Evolutionary conservation across 1,140 invertebrate genomes (phyloP).

Genomic region (Chelonus insularis): DNA sequence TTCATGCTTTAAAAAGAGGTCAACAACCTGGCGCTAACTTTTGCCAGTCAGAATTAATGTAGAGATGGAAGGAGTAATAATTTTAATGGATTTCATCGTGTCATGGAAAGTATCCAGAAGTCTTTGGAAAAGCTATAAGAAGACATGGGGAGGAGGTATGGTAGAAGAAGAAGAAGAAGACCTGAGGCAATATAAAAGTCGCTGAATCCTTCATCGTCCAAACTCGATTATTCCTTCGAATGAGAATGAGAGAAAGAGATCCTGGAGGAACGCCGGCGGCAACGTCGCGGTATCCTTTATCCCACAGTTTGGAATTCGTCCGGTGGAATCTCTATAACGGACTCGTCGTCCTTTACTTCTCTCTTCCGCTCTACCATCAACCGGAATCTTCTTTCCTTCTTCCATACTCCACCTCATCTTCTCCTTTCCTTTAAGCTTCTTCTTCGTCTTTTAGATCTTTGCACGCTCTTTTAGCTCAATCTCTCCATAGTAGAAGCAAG

Average conservation of each 20-base stretch:
- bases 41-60: no score
- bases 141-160: no score
- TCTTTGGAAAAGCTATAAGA: not conserved
- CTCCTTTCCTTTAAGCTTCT: not conserved
- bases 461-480: not conserved
- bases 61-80: no score
- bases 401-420: not conserved
- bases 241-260: not conserved
- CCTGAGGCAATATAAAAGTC: slow-evolving; percentile 8
- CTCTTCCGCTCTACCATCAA: not conserved
- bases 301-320: slow-evolving; percentile 29
- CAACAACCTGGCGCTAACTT: not conserved
- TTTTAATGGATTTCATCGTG: no score
- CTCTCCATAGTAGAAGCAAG: not conserved
- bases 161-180: not conserved
- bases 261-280: slow-evolving; percentile 6
- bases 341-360: slow-evolving; percentile 17
- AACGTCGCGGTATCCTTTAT: slow-evolving; percentile 27
- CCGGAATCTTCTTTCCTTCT: not conserved
- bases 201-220: not conserved
- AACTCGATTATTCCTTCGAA: slow-evolving; percentile 13
- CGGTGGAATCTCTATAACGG: slow-evolving; percentile 30
- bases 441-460: no score
- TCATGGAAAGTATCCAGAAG: not conserved
- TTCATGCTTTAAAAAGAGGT: no score